These are phyloP conservation scores for Unio pictorum DNA, from an alignment of 2,888 invertebrate species.

Conservation along the genomic window DNA sequence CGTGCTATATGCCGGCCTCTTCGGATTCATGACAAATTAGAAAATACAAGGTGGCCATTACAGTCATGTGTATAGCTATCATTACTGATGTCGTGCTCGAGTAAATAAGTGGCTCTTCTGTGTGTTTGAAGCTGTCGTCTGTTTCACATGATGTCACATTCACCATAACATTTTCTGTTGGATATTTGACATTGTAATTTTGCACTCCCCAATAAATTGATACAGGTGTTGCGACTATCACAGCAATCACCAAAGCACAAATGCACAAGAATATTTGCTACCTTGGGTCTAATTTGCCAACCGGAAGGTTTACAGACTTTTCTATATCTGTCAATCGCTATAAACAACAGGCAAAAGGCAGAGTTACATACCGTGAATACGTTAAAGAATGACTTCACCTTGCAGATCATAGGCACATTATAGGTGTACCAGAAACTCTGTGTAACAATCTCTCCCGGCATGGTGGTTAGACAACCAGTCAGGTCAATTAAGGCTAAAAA, in stretches of 20 bases:
- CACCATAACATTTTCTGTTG: constrained; percentile 2
- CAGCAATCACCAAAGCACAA: constrained; percentile 2
- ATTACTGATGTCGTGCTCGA: neutral
- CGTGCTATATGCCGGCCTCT: neutral
- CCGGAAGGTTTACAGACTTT: constrained; percentile 20
- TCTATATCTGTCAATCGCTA: constrained; percentile 19
- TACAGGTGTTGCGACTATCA: constrained; percentile 11
- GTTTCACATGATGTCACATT: constrained; percentile 18
- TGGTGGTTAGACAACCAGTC: constrained; percentile 23
- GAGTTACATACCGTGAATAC: constrained; percentile 13
- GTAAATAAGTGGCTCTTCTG: constrained; percentile 12
- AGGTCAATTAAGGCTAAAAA: constrained; percentile 25
- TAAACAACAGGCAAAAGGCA: constrained; percentile 10
- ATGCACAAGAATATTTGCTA: constrained; percentile 12
- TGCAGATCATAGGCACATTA: constrained; percentile 15
- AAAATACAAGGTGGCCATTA: constrained; percentile 15
- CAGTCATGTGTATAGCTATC: neutral
- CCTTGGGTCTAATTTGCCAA: constrained; percentile 15
- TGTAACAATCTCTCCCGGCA: constrained; percentile 30
- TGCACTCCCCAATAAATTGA: constrained; percentile 14
- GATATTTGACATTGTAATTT: constrained; percentile 1
- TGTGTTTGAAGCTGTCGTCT: constrained; percentile 7
- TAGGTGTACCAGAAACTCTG: constrained; percentile 29
- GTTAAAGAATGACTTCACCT: constrained; percentile 19
- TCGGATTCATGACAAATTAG: neutral